Evolutionary conservation across 2,113 vertebrate species (phyloP).

Genomic region (Passerina amoena): DNA sequence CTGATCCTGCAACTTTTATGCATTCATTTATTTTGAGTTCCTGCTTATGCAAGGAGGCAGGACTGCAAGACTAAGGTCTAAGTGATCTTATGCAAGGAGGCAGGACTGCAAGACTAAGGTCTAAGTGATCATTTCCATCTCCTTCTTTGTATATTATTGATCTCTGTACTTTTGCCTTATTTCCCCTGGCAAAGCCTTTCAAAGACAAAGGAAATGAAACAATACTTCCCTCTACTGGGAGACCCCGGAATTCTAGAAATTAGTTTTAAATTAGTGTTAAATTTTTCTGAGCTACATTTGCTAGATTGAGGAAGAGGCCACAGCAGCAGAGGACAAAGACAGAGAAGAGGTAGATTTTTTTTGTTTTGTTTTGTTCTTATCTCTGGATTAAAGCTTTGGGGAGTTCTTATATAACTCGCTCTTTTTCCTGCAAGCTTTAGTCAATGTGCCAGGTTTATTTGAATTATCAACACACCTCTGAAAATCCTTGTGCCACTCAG

Average conservation of each 20-base stretch:
- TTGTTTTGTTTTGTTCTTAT: background rate
- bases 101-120: background rate
- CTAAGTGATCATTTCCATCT: background rate
- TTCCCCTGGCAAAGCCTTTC: background rate
- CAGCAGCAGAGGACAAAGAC: background rate
- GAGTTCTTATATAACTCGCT: background rate
- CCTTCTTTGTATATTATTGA: background rate
- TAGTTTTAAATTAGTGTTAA: background rate
- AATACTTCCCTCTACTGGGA: conserved; percentile 75
- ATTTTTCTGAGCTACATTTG: background rate
- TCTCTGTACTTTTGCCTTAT: background rate
- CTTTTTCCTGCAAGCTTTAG: background rate
- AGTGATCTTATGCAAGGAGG: background rate
- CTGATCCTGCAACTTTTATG: background rate
- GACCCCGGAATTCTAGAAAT: background rate
- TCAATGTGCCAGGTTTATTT: background rate
- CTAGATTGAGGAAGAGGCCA: background rate
- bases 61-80: background rate
- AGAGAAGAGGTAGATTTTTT: background rate
- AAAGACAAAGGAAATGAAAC: conserved; percentile 41
- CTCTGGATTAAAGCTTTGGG: background rate
- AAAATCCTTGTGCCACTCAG: background rate
- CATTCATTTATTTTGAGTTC: background rate
- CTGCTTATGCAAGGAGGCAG: background rate
- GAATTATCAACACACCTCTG: background rate